Conservation (phyloP, 1,140 invertebrate species). For the Drosophila melanogaster region DNA sequence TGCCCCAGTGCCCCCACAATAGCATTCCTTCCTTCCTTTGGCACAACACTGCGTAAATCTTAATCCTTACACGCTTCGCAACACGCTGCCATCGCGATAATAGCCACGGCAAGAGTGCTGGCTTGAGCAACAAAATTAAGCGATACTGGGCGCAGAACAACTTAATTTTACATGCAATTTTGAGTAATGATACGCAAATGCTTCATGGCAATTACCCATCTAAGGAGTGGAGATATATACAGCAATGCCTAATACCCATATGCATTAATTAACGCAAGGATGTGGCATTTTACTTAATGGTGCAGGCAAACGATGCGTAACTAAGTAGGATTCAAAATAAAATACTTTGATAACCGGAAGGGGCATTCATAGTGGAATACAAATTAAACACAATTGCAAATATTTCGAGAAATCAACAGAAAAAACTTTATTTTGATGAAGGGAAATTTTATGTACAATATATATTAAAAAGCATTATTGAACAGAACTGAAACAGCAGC, state of each 20-base stretch:
- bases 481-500: neutral
- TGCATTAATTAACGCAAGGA: slow-evolving; percentile 12
- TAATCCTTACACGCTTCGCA: slow-evolving; percentile 74
- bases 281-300: neutral
- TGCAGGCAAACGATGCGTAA: neutral
- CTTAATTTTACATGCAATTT: slow-evolving; percentile 49
- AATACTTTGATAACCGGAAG: neutral
- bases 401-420: no score
- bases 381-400: no score
- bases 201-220: slow-evolving; percentile 19
- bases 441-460: neutral
- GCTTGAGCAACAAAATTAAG: slow-evolving; percentile 48
- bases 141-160: slow-evolving; percentile 25
- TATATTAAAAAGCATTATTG: neutral
- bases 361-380: no score
- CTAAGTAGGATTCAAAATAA: neutral
- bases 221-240: neutral
- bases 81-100: slow-evolving; percentile 64
- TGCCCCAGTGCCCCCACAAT: neutral
- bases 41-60: slow-evolving; percentile 70
- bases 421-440: no score
- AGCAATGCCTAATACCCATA: slow-evolving; percentile 12
- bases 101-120: slow-evolving; percentile 45
- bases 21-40: slow-evolving; percentile 52
- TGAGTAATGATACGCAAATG: slow-evolving; percentile 37